Percentiles rank a stretch among this genome's conserved stretches.
phyloP scores from a whole-genome alignment of 2,797 vertebrate genomes.

The Vireo griseus region DNA sequence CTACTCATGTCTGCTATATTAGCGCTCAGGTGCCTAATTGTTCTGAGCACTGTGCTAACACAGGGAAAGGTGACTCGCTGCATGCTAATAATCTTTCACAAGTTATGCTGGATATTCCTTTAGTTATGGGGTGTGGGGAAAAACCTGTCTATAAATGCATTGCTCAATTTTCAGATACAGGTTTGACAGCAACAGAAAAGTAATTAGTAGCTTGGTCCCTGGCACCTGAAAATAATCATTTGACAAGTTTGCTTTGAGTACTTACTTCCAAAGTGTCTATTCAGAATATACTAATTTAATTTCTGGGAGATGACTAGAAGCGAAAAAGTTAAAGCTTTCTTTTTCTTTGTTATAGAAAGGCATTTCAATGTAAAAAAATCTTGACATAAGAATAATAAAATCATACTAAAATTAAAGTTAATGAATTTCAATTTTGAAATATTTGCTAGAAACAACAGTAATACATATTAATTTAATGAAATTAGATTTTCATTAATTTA shows the following conservation, averaged over 20 bases:
- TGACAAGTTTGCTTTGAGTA: background rate
- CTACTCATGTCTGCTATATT: background rate
- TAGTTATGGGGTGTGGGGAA: background rate
- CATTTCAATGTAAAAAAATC: background rate
- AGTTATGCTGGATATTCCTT: background rate
- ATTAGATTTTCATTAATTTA: background rate
- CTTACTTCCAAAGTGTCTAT: background rate
- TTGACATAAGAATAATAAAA: background rate
- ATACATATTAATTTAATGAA: background rate
- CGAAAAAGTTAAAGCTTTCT: background rate
- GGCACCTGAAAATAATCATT: background rate
- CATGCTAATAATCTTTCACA: background rate
- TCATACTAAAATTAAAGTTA: background rate
- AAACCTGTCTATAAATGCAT: background rate
- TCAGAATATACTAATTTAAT: background rate
- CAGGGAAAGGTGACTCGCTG: background rate
- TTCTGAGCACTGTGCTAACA: background rate
- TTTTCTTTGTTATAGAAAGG: background rate
- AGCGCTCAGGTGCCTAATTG: background rate
- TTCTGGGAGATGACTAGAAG: background rate
- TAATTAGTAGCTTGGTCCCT: background rate
- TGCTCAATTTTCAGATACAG: background rate
- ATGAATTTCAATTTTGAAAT: background rate
- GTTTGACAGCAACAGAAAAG: background rate
- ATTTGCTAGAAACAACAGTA: background rate